A percentile compares a stretch with the other conserved stretches of the same genome.
phyloP scores from a whole-genome alignment of 2,797 vertebrate genomes.

The Cyprinella venusta region DNA sequence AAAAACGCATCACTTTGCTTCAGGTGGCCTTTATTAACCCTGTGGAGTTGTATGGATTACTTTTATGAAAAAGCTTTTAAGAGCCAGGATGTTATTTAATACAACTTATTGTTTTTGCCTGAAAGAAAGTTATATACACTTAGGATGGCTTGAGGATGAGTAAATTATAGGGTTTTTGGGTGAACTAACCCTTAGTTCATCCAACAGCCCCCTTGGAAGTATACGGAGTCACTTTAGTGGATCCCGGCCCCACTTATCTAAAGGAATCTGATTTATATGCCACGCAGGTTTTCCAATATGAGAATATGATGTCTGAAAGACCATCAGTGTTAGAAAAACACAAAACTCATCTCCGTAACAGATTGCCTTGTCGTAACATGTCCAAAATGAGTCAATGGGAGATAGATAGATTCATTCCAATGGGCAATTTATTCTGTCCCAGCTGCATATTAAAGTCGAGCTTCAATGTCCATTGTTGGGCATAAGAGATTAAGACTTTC shows the following conservation, averaged over 20 bases:
- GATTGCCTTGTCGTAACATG: constrained; percentile 56
- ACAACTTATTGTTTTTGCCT: too few relatives aligned
- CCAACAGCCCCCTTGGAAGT: background rate
- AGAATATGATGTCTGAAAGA: constrained; percentile 47
- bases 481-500: constrained; percentile 52
- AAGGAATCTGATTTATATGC: constrained; percentile 32
- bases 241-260: background rate
- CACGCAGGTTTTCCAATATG: constrained; percentile 45
- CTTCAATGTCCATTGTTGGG: constrained; percentile 61
- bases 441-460: constrained; percentile 66
- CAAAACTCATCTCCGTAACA: constrained; percentile 60
- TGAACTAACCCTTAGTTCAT: background rate
- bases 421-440: constrained; percentile 68
- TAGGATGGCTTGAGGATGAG: too few relatives aligned
- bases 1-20: too few relatives aligned
- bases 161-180: too few relatives aligned
- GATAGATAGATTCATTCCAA: constrained; percentile 68
- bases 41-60: too few relatives aligned
- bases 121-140: too few relatives aligned
- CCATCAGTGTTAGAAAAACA: constrained; percentile 43
- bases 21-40: too few relatives aligned
- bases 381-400: constrained; percentile 65
- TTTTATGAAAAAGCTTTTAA: too few relatives aligned
- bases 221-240: background rate
- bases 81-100: too few relatives aligned